Base-by-base conservation (phyloP, 1,140 invertebrate species). In the Homarus americanus region DNA sequence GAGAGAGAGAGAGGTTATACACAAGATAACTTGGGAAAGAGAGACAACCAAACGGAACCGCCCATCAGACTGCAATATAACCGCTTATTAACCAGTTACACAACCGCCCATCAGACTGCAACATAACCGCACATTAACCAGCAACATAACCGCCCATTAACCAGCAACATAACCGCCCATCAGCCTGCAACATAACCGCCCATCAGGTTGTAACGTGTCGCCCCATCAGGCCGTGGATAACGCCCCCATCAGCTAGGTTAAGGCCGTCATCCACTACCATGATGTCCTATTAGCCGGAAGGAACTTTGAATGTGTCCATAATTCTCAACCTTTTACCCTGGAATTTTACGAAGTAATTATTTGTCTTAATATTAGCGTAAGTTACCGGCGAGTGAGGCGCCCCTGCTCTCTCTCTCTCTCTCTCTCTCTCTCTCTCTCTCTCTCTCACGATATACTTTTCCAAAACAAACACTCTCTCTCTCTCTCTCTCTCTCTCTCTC, bases 291-390 rank as follows among this genome's bases (percentile, higher is more conserved):
- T 88, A 88, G 86, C 41, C 58, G 86, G 86, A 79, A 88, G 86
- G 76, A 88, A 88, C 86, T 88, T 88, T 88, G 78, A 88, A 88
- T 88, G 86, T 88, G 86, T 88, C 63, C 86, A 88, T 88, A 88
- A 79, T 88, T 88, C 86, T 88, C 76, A 88, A 88, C 76, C 86
- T 88, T 88, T 88, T 88, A 82, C 86, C 86, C 58, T n/a, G 76
- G 86, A 44, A 44, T 88, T 88, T 88, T 88, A 88, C 86, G 86
- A 49, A 88, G 86, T 88, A 88, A 88, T 88, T 88, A 88, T 88
- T 88, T 88, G 86, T 88, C 86, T 88, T 88, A 79, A 88, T 88
- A 88, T 88, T 88, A 88, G 28, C 86, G 76, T 88, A 80, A 88
- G 86, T 88, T 88, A 88, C 53, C 32, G n/a, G 78, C 53, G 58